Evolutionary conservation across 2,113 vertebrate species (phyloP).

Genomic region (Macrotis lagotis): DNA sequence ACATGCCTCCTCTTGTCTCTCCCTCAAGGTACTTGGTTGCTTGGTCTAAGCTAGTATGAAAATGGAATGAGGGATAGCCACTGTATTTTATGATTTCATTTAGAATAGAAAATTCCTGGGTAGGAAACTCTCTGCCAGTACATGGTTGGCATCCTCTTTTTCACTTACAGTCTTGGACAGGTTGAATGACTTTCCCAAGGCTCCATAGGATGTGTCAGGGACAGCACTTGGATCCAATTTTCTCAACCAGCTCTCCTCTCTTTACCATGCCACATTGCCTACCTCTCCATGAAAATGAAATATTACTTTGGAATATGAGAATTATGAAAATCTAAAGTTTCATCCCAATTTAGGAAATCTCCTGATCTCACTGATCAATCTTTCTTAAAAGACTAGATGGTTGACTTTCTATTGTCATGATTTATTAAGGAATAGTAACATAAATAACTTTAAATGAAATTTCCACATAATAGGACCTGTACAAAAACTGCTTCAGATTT

Average conservation of each 20-base stretch:
- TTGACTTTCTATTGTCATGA: neutral
- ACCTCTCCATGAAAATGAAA: neutral
- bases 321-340: neutral
- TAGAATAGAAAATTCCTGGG: neutral
- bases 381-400: neutral
- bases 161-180: neutral
- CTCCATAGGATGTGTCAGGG: neutral
- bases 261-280: neutral
- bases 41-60: neutral
- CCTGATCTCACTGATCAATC: neutral
- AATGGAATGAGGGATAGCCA: neutral
- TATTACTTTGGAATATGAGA: neutral
- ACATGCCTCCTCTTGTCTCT: neutral
- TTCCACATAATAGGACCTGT: neutral
- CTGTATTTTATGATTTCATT: neutral
- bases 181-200: neutral
- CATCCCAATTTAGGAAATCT: neutral
- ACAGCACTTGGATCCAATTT: neutral
- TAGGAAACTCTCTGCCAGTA: neutral
- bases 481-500: neutral
- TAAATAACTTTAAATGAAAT: neutral
- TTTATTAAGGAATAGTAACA: neutral
- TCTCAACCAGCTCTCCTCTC: neutral
- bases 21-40: neutral
- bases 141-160: neutral